Evolutionary conservation across 2,888 invertebrate species (phyloP), one percentile per base, ranked within the genome.

Genomic region (Agrotis puta): DNA sequence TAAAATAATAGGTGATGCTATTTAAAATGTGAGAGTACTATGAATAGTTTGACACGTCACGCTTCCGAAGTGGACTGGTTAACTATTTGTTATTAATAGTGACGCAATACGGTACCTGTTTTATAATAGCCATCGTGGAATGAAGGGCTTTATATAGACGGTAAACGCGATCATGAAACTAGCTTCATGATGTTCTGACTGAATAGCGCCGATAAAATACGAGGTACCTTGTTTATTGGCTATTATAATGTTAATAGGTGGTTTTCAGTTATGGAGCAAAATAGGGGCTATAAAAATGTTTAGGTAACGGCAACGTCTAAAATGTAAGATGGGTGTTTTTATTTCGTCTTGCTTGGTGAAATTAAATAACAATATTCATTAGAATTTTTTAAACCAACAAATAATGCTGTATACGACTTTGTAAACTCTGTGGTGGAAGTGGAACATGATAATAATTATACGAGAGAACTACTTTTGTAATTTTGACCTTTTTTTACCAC

Each of bases 1-100:
- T 84, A 90, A 94, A 94, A 95, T 94, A 94, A 93, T 92, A 88
- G 91, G 87, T 91, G 93, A 91, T 89, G 92, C 88, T 93, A 92
- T 94, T 93, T 90, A 92, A 93, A 93, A 90, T 91, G 89, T 87
- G 85, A 87, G 89, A 87, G 92, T 89, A 90, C 91, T 91, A 89
- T 88, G 93, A 95, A 95, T 95, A 95, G 92, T 88, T 82, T 74
- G 78, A 81, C 80, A 91, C 94, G 94, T 95, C 93, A 95, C 89
- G 70, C 81, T 88, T 86, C 68, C 83, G 85, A 89, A 91, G 89
- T 90, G 83, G 89, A 88, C 84, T 90, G 88, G 91, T 92, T 92
- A 92, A 87, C 88, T 87, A 85, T 88, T 81, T 73, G 85, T 77
- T 88, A 85, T 85, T 77, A 85, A 77, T 86, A 73, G 85, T 91